These are phyloP conservation scores for Distichodus sexfasciatus DNA, from an alignment of 2,797 vertebrate genomes.

Conservation along the genomic window DNA sequence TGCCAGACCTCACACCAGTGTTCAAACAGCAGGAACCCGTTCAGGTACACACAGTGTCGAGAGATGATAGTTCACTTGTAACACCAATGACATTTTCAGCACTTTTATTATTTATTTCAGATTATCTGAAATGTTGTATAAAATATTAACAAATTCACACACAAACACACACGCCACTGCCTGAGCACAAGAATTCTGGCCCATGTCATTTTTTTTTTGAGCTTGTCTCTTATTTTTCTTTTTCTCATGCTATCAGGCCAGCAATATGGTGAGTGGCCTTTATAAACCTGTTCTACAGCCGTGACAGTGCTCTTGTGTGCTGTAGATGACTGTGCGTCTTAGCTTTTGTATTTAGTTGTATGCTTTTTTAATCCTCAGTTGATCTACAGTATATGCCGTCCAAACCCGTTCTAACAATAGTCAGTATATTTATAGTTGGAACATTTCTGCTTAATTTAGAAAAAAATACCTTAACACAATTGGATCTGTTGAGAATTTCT, in stretches of 20 bases:
- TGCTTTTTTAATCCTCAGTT: neutral
- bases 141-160: too few species aligned
- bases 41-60: constrained; percentile 77
- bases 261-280: constrained; percentile 97
- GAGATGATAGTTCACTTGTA: too few species aligned
- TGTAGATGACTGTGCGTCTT: neutral
- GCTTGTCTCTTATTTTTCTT: neutral
- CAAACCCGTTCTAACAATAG: neutral
- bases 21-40: constrained; percentile 97
- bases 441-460: neutral
- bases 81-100: too few species aligned
- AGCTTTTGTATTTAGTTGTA: too few species aligned
- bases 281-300: constrained; percentile 24
- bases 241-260: constrained; percentile 92
- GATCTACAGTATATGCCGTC: neutral
- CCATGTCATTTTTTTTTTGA: neutral
- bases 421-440: neutral
- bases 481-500: neutral
- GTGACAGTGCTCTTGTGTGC: constrained; percentile 1
- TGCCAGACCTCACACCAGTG: constrained; percentile 93
- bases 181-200: neutral
- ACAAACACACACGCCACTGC: neutral
- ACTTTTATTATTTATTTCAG: too few species aligned
- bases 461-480: too few species aligned
- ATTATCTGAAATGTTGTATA: too few species aligned